Conservation (phyloP, 2,797 vertebrate species). For the Taeniopygia guttata region DNA sequence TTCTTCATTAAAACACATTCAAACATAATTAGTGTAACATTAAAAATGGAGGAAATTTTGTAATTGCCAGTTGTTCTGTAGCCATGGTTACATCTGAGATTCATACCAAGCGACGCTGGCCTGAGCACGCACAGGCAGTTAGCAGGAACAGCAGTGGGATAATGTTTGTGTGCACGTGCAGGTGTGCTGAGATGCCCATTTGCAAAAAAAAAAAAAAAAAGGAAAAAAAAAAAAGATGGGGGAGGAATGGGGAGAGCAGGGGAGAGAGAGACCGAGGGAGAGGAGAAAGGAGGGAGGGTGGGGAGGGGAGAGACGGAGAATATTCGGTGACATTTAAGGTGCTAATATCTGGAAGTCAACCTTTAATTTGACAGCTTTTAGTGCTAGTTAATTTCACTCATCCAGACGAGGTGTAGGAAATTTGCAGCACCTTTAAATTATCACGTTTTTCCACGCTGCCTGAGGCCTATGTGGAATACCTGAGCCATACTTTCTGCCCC, state of each 20-base stretch:
- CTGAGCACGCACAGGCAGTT: slow-evolving; percentile 81
- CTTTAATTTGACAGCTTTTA: slow-evolving; percentile 86
- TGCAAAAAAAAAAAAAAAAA: slow-evolving; percentile 58
- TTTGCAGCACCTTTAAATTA: slow-evolving; percentile 81
- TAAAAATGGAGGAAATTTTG: slow-evolving; percentile 78
- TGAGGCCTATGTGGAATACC: slow-evolving; percentile 77
- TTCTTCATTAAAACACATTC: slow-evolving; percentile 77
- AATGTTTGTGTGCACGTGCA: slow-evolving; percentile 75
- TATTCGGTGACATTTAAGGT: slow-evolving; percentile 80
- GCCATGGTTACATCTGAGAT: slow-evolving; percentile 83
- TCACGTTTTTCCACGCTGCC: slow-evolving; percentile 76
- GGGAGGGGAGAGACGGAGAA: slow-evolving; percentile 40
- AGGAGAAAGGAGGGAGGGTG: neutral
- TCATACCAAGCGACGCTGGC: slow-evolving; percentile 75
- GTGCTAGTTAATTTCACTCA: slow-evolving; percentile 81
- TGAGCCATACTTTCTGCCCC: slow-evolving; percentile 62
- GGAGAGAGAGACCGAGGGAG: neutral
- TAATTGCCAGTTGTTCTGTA: slow-evolving; percentile 83
- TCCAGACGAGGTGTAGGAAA: slow-evolving; percentile 75
- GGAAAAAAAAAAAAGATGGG: neutral
- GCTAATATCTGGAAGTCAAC: slow-evolving; percentile 82
- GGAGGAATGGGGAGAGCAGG: neutral
- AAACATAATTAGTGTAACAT: slow-evolving; percentile 83
- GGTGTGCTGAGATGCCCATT: slow-evolving; percentile 71
- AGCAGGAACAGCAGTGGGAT: slow-evolving; percentile 75